Conservation (phyloP, 2,797 vertebrate species). For the Loriculus beryllinus region DNA sequence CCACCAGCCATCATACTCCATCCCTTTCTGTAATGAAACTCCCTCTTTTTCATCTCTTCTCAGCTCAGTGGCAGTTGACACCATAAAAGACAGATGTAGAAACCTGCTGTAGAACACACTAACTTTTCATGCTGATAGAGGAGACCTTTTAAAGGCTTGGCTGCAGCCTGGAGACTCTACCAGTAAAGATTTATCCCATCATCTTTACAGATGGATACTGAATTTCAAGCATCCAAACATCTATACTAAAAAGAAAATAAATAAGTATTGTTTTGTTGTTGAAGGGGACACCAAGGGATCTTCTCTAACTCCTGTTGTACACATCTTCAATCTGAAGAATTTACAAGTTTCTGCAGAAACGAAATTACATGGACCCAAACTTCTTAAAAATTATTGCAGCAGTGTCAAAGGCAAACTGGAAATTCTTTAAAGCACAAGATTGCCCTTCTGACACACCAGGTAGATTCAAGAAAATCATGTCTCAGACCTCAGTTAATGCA, state of each 20-base stretch:
- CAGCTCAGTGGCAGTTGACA: neutral
- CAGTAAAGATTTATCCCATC: neutral
- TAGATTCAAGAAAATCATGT: neutral
- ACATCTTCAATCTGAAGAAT: neutral
- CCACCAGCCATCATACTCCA: neutral
- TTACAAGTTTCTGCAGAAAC: neutral
- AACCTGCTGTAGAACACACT: neutral
- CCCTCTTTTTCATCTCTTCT: neutral
- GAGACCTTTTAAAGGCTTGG: slow-evolving; percentile 10
- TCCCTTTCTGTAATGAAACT: neutral
- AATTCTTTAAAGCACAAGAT: neutral
- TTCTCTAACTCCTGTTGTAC: neutral
- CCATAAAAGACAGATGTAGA: slow-evolving; percentile 22
- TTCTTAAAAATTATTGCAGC: neutral
- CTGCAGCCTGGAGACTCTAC: neutral
- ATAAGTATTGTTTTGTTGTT: neutral
- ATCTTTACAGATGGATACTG: neutral
- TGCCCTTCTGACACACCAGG: neutral
- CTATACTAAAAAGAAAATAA: neutral
- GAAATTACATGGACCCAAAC: fast-evolving
- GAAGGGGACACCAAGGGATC: neutral
- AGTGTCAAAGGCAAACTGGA: neutral
- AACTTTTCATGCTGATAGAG: neutral
- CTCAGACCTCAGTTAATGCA: neutral
- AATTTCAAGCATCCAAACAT: neutral